phyloP scores from a whole-genome alignment of 2,113 vertebrate genomes.

The Megaptera novaeangliae region DNA sequence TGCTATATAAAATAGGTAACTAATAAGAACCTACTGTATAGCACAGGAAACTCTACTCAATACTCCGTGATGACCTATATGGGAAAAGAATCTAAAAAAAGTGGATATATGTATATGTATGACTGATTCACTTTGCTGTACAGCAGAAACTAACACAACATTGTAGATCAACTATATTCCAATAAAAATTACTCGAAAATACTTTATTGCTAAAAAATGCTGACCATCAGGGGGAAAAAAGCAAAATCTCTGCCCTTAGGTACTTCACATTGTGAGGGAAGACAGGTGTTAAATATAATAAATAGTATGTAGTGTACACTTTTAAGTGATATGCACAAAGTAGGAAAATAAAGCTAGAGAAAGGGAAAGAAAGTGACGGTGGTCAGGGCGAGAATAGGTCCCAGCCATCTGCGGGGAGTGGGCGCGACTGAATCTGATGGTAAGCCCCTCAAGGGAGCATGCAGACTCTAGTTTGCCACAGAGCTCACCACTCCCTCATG shows the following conservation, averaged over 20 bases:
- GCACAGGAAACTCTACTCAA: neutral
- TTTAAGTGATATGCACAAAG: neutral
- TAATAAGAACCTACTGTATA: neutral
- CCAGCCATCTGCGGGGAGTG: neutral
- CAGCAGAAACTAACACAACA: neutral
- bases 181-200: neutral
- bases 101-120: neutral
- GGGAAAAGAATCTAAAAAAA: neutral
- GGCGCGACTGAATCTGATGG: neutral
- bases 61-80: neutral
- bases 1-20: neutral
- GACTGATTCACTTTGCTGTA: neutral
- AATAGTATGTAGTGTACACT: neutral
- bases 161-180: neutral
- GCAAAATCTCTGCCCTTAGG: neutral
- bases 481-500: neutral
- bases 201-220: neutral
- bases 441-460: neutral
- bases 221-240: neutral
- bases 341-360: neutral
- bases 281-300: neutral
- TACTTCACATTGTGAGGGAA: neutral
- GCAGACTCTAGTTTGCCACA: neutral
- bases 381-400: neutral
- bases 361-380: too few relatives aligned